Percentiles rank a stretch among this genome's conserved stretches.
These are phyloP conservation scores for Coryphaenoides rupestris DNA, from an alignment of 2,113 vertebrate genomes.

Conservation along the genomic window DNA sequence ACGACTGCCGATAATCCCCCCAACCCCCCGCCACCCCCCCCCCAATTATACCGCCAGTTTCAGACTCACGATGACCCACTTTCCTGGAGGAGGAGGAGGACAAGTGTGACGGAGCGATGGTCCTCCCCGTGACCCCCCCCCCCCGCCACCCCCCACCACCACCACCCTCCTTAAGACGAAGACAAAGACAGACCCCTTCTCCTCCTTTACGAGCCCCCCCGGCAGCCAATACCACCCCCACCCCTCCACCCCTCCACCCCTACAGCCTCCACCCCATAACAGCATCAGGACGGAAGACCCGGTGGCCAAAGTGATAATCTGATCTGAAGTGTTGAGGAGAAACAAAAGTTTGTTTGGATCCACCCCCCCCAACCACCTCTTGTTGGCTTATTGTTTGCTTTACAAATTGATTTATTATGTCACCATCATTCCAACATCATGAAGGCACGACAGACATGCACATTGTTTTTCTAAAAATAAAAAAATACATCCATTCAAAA, in stretches of 20 bases:
- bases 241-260: slow-evolving; percentile 26
- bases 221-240: slow-evolving; percentile 5
- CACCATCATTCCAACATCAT: no score
- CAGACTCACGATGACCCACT: slow-evolving; percentile 78
- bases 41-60: slow-evolving; percentile 62
- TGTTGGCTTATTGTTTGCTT: no score
- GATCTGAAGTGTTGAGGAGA: no score
- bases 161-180: slow-evolving; percentile 47
- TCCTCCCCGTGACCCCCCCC: slow-evolving; percentile 43
- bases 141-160: slow-evolving; percentile 1
- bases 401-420: no score
- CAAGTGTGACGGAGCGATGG: slow-evolving; percentile 47
- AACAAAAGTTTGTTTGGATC: no score
- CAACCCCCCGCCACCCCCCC: no score
- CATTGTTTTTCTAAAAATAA: no score
- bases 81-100: slow-evolving; percentile 64
- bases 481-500: no score
- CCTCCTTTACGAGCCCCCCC: slow-evolving; percentile 38
- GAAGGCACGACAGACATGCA: no score
- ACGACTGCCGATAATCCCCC: slow-evolving; percentile 68
- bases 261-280: neutral
- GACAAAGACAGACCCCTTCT: slow-evolving; percentile 45
- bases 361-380: no score
- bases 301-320: no score
- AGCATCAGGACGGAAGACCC: no score